Percentiles rank a stretch among this genome's conserved stretches.
Conservation (phyloP, 2,797 vertebrate species). For the Benthosema pterotum region DNA sequence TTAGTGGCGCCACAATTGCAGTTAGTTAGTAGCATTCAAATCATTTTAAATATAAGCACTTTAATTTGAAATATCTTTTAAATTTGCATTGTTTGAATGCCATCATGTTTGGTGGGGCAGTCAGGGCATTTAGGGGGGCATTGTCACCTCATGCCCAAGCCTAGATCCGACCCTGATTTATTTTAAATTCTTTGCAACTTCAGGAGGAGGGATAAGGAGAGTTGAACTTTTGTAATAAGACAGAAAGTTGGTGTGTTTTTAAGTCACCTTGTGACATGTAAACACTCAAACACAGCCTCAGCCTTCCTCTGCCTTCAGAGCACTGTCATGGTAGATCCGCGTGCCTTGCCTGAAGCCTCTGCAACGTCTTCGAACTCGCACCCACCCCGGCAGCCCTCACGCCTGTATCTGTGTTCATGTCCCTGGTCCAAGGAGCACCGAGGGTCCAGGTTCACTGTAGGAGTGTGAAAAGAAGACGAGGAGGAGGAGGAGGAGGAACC, state of each 20-base stretch:
- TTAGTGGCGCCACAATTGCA: no score
- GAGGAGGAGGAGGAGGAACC: no score
- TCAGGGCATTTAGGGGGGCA: no score
- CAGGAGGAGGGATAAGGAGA: slow-evolving; percentile 31
- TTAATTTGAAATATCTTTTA: no score
- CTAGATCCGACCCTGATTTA: no score
- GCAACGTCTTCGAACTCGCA: slow-evolving; percentile 50
- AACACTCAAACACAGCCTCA: slow-evolving; percentile 43
- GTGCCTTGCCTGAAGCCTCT: slow-evolving; percentile 39
- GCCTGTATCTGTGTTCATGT: slow-evolving; percentile 68
- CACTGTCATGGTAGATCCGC: slow-evolving; percentile 47
- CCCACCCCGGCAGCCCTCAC: slow-evolving; percentile 52
- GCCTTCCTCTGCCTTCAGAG: slow-evolving; percentile 48
- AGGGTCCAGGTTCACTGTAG: slow-evolving; percentile 39
- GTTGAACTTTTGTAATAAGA: slow-evolving; percentile 68
- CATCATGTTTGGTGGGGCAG: no score
- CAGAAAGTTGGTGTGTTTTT: slow-evolving; percentile 58
- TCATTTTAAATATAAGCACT: no score
- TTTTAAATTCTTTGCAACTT: slow-evolving; percentile 41
- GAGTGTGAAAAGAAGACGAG: no score
- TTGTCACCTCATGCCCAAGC: no score
- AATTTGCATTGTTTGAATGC: no score
- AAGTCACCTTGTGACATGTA: slow-evolving; percentile 69
- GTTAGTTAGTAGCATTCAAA: no score
- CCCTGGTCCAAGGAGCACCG: slow-evolving; percentile 54